Conservation (phyloP, 2,888 invertebrate genomes). For the Eupithecia abbreviata region DNA sequence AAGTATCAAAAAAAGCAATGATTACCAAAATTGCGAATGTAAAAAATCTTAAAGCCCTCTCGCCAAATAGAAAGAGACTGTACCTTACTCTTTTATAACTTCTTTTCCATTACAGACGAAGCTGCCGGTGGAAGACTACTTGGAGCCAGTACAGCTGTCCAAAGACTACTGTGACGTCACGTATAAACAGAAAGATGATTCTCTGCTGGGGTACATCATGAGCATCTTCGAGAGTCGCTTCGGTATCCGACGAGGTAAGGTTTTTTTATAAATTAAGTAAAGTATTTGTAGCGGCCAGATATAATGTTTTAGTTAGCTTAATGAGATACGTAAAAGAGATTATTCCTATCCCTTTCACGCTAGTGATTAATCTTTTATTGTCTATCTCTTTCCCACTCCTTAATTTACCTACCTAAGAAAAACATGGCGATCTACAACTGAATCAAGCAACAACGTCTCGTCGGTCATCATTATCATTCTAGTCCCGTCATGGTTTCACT, state of each 20-base stretch:
- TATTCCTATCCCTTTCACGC: no score
- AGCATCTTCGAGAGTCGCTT: slow-evolving; percentile 74
- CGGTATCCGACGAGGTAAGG: slow-evolving; percentile 67
- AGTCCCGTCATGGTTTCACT: no score
- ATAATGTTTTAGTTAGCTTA: no score
- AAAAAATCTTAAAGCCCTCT: background rate
- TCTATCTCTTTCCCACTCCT: no score
- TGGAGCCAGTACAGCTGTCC: slow-evolving; percentile 71
- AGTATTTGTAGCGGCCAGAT: background rate
- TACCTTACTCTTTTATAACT: background rate
- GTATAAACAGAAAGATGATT: slow-evolving; percentile 67
- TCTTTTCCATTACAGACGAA: slow-evolving; percentile 42
- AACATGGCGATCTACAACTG: no score
- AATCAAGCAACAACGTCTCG: no score
- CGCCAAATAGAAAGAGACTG: background rate
- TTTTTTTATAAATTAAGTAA: background rate
- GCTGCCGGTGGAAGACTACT: slow-evolving; percentile 74
- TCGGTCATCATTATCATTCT: no score
- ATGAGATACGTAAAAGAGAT: no score
- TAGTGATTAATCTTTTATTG: background rate
- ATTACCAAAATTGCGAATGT: background rate
- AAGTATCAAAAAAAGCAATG: background rate
- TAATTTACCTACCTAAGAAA: no score
- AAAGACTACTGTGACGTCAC: slow-evolving; percentile 74
- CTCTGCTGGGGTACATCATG: slow-evolving; percentile 71